Conservation (phyloP, 2,113 vertebrate species). For the Pteropus alecto region DNA sequence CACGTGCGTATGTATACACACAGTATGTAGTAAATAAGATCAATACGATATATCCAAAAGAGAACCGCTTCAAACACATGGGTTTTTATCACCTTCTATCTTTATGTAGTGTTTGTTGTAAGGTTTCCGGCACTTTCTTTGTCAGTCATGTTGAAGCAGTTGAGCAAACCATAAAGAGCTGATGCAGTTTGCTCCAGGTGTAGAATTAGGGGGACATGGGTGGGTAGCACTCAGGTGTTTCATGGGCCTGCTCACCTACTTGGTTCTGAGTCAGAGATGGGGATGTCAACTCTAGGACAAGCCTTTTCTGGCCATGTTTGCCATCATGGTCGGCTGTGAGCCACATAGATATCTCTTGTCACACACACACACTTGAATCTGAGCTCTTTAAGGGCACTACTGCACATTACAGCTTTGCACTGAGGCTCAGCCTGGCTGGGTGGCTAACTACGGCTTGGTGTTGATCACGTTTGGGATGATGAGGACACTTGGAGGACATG, state of each 20-base stretch:
- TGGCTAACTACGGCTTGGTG: conserved; percentile 3
- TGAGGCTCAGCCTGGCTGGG: background rate
- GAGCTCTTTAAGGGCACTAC: background rate
- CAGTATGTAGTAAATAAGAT: conserved; percentile 19
- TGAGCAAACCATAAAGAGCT: conserved; percentile 73
- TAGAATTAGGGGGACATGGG: conserved; percentile 42
- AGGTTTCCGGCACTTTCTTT: conserved; percentile 74
- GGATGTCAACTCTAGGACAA: background rate
- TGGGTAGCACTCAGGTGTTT: background rate
- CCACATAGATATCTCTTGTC: conserved; percentile 17
- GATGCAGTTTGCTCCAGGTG: conserved; percentile 55
- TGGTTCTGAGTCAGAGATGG: background rate
- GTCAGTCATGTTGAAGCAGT: conserved; percentile 73
- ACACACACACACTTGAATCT: rapidly evolving
- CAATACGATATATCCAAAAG: conserved; percentile 37
- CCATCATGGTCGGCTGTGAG: background rate
- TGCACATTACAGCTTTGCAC: background rate
- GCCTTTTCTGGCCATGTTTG: background rate
- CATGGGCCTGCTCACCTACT: background rate
- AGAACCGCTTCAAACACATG: conserved; percentile 73
- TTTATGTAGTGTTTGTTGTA: conserved; percentile 63
- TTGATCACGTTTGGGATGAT: background rate
- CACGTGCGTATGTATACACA: background rate
- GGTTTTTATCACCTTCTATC: background rate
- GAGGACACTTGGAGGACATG: background rate